Evolutionary conservation across 2,113 vertebrate species (phyloP).

Genomic region (Sakesphorus luctuosus): DNA sequence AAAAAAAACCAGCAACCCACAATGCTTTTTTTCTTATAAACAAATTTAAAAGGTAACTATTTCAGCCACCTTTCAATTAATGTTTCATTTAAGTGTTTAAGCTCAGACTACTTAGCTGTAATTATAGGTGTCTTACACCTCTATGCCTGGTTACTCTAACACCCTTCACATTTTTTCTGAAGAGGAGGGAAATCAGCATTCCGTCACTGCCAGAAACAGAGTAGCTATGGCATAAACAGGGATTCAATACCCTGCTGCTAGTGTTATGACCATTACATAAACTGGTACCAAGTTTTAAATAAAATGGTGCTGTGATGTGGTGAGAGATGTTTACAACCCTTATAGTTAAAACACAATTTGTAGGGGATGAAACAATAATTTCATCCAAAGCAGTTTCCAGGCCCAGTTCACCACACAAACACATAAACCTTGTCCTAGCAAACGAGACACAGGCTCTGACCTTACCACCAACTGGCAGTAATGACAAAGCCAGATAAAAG

Average conservation of each 20-base stretch:
- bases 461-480: neutral
- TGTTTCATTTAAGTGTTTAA: neutral
- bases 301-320: neutral
- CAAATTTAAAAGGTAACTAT: neutral
- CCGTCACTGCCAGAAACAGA: neutral
- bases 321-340: neutral
- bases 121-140: neutral
- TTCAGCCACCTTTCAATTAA: neutral
- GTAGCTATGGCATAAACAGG: neutral
- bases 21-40: neutral
- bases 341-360: neutral
- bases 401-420: neutral
- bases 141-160: neutral
- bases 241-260: neutral
- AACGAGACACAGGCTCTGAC: neutral
- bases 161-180: neutral
- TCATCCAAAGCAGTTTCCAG: neutral
- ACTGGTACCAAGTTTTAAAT: neutral
- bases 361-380: neutral
- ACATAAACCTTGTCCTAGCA: neutral
- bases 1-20: neutral
- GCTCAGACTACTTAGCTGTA: neutral
- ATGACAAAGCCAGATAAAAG: neutral
- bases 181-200: neutral
- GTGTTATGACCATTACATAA: neutral